Conservation (phyloP, 2,113 vertebrate genomes). For the Catharus minimus region DNA sequence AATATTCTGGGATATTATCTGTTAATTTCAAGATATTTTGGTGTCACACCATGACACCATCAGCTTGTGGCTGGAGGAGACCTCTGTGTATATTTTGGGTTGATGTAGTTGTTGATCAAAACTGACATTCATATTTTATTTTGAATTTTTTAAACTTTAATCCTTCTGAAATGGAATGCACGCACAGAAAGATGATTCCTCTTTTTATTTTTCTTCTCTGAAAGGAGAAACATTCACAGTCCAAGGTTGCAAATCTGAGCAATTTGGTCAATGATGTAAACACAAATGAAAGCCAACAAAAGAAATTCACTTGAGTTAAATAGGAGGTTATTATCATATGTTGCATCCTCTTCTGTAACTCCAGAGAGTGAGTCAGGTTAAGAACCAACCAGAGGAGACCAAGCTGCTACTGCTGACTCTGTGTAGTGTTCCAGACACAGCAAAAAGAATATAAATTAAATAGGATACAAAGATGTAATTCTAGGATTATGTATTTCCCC, state of each 20-base stretch:
- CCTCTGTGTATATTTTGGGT: neutral
- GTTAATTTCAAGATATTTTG: neutral
- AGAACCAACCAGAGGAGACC: neutral
- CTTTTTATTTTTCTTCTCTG: too few species aligned
- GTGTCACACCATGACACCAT: neutral
- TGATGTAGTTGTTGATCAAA: neutral
- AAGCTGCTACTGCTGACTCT: neutral
- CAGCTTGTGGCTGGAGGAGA: neutral
- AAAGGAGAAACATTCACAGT: neutral
- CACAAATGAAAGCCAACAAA: constrained; percentile 34
- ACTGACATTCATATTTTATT: neutral
- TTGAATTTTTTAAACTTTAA: neutral
- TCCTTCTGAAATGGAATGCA: neutral
- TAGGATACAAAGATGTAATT: neutral
- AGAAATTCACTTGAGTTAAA: neutral
- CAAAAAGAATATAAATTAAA: neutral
- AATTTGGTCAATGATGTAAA: neutral
- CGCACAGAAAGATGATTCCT: neutral
- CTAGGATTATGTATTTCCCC: neutral
- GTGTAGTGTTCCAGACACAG: neutral
- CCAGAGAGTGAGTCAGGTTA: neutral
- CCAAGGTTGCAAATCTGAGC: neutral
- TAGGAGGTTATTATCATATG: constrained; percentile 3
- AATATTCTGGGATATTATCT: neutral
- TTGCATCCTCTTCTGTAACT: constrained; percentile 9